These are phyloP conservation scores for Piaya cayana DNA, from an alignment of 2,113 vertebrate genomes.

Conservation along the genomic window DNA sequence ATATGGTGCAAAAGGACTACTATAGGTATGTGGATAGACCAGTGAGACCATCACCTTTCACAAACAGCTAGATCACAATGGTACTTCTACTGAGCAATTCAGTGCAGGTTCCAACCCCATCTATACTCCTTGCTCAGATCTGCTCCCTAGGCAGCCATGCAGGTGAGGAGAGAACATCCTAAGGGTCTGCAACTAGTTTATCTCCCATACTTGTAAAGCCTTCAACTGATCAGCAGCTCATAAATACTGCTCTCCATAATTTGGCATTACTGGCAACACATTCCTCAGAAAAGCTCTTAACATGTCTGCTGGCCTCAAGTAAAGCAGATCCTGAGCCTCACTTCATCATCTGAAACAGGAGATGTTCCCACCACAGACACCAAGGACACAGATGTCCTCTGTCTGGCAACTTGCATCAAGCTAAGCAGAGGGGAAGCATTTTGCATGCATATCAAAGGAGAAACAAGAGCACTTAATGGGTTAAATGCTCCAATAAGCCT, in stretches of 20 bases:
- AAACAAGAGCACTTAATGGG: background rate
- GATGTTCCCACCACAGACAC: background rate
- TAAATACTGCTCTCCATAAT: background rate
- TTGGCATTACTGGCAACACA: background rate
- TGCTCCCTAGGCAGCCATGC: background rate
- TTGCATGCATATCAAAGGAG: accelerated
- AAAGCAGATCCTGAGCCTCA: background rate
- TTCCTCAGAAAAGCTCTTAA: background rate
- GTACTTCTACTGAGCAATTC: background rate
- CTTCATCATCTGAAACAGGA: background rate
- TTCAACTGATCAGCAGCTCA: background rate
- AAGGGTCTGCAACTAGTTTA: background rate
- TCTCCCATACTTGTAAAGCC: background rate
- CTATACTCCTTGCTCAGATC: background rate
- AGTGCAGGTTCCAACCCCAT: background rate
- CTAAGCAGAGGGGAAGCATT: background rate
- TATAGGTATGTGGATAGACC: background rate
- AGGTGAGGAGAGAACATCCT: background rate
- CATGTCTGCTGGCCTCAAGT: background rate
- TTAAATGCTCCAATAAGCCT: background rate
- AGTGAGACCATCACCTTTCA: background rate
- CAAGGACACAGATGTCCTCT: background rate
- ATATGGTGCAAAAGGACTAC: background rate
- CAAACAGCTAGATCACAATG: accelerated
- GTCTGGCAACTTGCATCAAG: background rate